Base-by-base conservation (phyloP, 2,797 vertebrate genomes). In the Notolepis coatsorum region DNA sequence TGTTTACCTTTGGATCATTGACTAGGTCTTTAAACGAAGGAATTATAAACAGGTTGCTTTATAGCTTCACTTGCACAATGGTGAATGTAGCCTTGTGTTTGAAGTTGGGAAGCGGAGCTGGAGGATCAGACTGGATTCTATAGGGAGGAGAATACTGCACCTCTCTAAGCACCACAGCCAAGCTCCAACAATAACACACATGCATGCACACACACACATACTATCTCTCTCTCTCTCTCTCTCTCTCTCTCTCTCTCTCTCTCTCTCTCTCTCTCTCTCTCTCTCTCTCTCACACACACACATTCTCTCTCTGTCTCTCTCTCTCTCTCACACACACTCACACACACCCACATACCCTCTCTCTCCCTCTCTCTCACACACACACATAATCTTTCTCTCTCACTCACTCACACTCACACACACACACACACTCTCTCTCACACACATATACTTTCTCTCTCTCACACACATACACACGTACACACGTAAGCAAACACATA, bases 171-270 rank as follows among this genome's bases (percentile, higher is more conserved):
- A 75, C 60, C 70, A 52, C 78, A 84, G 81, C 74, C 42, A 7
- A 1, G 60, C 30, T 81, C 84, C 83, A 89, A 80, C 57, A 69
- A 86, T 60, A 86, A 86, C 46, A 87, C 61, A 45, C 62, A 63
- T 41, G 46, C 23, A 17, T 13, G 25, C 51, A 27, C 51, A 39
- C 55, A 15, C 46, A 31, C 33, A 62, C 37, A 38, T 27, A 33
- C 27, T 27, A 10, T 9, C 13, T 25, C 23, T 25, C 8, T 1
- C 45, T 25, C 24, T n/a, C 23, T n/a, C 2, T 25, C 21, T 13
- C 13, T n/a, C n/a, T n/a, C n/a, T n/a, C n/a, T n/a, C n/a, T n/a
- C n/a, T n/a, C n/a, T n/a, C n/a, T n/a, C n/a, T n/a, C n/a, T n/a
- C 46, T 27, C 46, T 7, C 8, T 17, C n/a, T 12, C 30, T 20